Evolutionary conservation across 2,888 invertebrate genomes (phyloP).

Genomic region (Allygus modestus): DNA sequence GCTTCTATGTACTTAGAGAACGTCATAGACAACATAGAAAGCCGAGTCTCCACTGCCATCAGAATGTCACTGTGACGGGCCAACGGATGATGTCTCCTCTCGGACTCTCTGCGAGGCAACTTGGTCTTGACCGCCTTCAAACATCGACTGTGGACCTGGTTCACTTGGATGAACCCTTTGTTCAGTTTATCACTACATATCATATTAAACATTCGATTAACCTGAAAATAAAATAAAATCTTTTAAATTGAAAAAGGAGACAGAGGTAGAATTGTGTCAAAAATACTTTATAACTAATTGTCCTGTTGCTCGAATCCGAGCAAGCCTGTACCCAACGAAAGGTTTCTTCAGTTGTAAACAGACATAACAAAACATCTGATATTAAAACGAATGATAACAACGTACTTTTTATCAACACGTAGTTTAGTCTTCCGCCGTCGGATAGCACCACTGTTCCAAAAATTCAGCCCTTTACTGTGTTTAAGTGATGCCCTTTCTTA

Average conservation of each 20-base stretch:
- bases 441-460: too few relatives aligned
- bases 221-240: conserved; percentile 76
- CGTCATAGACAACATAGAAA: conserved; percentile 96
- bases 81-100: conserved; percentile 89
- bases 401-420: too few relatives aligned
- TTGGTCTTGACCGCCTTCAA: conserved; percentile 88
- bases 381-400: too few relatives aligned
- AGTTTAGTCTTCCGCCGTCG: too few relatives aligned
- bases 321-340: too few relatives aligned
- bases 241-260: conserved; percentile 46
- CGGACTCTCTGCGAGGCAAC: conserved; percentile 92
- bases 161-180: conserved; percentile 88
- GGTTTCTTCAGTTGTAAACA: too few relatives aligned
- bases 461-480: too few relatives aligned
- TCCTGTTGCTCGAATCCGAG: too few relatives aligned
- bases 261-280: conserved; percentile 48
- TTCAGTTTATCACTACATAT: conserved; percentile 87
- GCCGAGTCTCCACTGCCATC: conserved; percentile 92
- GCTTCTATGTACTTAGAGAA: conserved; percentile 92
- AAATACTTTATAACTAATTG: conserved; percentile 29
- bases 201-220: conserved; percentile 86
- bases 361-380: too few relatives aligned
- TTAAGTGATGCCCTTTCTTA: too few relatives aligned
- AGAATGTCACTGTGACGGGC: conserved; percentile 94
- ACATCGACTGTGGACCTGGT: conserved; percentile 85